A percentile compares a stretch with the other conserved stretches of the same genome.
These are phyloP conservation scores for Hippoglossus hippoglossus DNA, from an alignment of 2,797 vertebrate species.

Conservation along the genomic window DNA sequence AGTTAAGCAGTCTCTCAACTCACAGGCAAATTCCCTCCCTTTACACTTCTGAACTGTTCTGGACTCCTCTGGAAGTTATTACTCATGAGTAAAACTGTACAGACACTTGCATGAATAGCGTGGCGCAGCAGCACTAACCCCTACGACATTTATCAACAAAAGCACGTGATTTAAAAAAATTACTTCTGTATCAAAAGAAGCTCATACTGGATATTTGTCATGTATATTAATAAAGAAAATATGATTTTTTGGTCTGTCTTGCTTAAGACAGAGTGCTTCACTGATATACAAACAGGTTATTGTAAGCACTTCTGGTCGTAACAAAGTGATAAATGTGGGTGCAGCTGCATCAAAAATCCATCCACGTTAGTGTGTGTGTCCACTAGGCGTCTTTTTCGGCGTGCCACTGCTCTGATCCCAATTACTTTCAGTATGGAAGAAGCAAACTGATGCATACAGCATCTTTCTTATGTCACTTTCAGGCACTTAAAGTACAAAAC, in stretches of 20 bases:
- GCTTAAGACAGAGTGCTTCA: slow-evolving; percentile 24
- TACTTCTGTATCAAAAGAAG: slow-evolving; percentile 49
- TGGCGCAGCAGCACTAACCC: slow-evolving; percentile 57
- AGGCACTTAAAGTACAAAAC: no score
- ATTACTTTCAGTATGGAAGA: slow-evolving; percentile 10
- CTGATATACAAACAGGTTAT: slow-evolving; percentile 38
- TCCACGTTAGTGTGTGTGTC: slow-evolving; percentile 48
- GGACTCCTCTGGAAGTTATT: slow-evolving; percentile 73
- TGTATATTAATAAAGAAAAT: slow-evolving; percentile 52
- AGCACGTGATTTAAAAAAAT: slow-evolving; percentile 51
- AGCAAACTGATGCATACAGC: not conserved
- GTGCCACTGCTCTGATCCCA: slow-evolving; percentile 14
- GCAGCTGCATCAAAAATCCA: slow-evolving; percentile 46
- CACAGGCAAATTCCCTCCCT: slow-evolving; percentile 56
- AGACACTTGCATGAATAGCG: slow-evolving; percentile 63
- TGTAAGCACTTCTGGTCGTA: slow-evolving; percentile 42
- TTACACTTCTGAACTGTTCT: slow-evolving; percentile 69
- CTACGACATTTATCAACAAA: slow-evolving; percentile 57
- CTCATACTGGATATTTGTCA: slow-evolving; percentile 44
- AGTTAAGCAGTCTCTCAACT: slow-evolving; percentile 55
- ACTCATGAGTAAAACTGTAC: slow-evolving; percentile 68
- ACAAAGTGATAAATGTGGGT: slow-evolving; percentile 47
- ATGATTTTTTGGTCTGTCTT: slow-evolving; percentile 21
- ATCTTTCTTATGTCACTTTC: slow-evolving; percentile 4
- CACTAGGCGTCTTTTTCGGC: slow-evolving; percentile 59